Evolutionary conservation across 1,140 invertebrate genomes (phyloP), one percentile per base, ranked within the genome.

Genomic region (Drosophila erecta): DNA sequence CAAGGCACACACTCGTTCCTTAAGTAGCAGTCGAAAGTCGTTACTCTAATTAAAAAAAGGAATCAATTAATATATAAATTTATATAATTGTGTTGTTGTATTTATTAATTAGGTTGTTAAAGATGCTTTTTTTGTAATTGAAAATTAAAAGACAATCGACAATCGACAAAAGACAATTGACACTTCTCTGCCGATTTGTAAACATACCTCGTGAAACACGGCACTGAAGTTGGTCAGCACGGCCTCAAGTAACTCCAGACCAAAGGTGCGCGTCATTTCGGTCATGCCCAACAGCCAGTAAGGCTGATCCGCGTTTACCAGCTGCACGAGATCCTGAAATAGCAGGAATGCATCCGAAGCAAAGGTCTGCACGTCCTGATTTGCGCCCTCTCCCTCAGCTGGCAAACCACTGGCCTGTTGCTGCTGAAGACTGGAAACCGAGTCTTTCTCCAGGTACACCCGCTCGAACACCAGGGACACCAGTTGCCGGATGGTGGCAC

Each of bases 401-500:
- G 20, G 58, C 46, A 37, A 22, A 14, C 7, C 24, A 57, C 30
- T 40, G 41, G 30, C 59, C 22, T 81, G 74, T 15, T 84, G 76
- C 27, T 79, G 79, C 40, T 86, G 86, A 7, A 90, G 24, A n/a
- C 62, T 83, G 2, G 70, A 46, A 53, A 86, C 54, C 4, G 87
- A 83, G 59, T 92, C 79, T 89, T 90, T 84, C 86, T 96, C 96
- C 35, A 94, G 94, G 41, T 98, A 94, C 14, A 98, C 98, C 60
- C 98, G 93, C 92, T 99, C 99, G 94, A 99, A 99, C 1, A 99
- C 98, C 44, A 98, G 93, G 43, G 97, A 97, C n/a, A 99, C 98
- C 44, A 99, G 93, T 92, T 99, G 99, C 46, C 98, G 93, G 4
- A 99, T 97, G 24, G 98, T 99, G 11, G 99, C 99, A 27, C 98